Evolutionary conservation across 2,113 vertebrate genomes (phyloP).

Genomic region (Platysternon megacephalum): DNA sequence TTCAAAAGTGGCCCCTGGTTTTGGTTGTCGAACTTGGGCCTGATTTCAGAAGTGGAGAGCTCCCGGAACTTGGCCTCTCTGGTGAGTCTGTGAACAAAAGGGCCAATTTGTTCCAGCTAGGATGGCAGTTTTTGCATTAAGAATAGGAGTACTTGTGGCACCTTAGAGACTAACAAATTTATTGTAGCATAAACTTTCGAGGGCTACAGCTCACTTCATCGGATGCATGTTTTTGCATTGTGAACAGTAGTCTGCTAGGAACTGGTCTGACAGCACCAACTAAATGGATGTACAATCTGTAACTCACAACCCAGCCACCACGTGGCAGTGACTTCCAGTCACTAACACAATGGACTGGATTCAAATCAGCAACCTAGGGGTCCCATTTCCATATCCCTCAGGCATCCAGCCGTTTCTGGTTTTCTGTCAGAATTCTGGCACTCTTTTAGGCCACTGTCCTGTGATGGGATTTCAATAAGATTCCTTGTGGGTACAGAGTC

Average conservation of each 20-base stretch:
- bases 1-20: not conserved
- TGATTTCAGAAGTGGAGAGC: conserved; percentile 1
- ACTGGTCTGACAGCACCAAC: not conserved
- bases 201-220: too few species aligned
- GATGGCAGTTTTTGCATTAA: not conserved
- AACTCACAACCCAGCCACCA: not conserved
- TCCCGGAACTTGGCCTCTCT: not conserved
- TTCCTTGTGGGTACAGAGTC: not conserved
- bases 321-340: not conserved
- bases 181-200: too few species aligned
- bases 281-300: not conserved
- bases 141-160: too few species aligned
- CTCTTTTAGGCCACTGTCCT: not conserved
- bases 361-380: not conserved
- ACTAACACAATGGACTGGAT: not conserved
- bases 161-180: too few species aligned
- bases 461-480: not conserved
- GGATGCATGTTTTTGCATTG: not conserved
- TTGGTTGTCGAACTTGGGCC: not conserved
- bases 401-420: not conserved
- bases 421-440: not conserved
- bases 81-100: not conserved
- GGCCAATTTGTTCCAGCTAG: not conserved
- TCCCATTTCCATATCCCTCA: not conserved
- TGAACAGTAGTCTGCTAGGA: fast-evolving